phyloP scores from a whole-genome alignment of 2,797 vertebrate genomes.

The Serranus cabrilla region DNA sequence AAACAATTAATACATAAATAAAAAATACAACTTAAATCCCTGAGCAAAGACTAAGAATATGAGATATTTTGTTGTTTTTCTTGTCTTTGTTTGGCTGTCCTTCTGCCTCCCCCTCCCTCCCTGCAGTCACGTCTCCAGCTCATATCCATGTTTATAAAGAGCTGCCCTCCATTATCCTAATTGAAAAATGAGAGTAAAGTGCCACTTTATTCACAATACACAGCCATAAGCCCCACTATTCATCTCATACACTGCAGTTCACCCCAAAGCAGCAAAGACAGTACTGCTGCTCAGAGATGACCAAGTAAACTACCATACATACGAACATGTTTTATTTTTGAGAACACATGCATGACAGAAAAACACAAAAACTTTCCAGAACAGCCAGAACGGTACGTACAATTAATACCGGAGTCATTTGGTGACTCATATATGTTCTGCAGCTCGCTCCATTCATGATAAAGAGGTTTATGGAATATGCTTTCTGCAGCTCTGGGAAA shows the following conservation, averaged over 20 bases:
- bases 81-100: slow-evolving; percentile 17
- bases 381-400: slow-evolving; percentile 11
- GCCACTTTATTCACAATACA: slow-evolving; percentile 69
- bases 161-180: slow-evolving; percentile 73
- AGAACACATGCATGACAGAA: neutral
- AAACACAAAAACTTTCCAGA: slow-evolving; percentile 29
- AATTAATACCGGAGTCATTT: slow-evolving; percentile 11
- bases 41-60: neutral
- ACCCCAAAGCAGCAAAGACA: slow-evolving; percentile 6
- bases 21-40: too few relatives aligned
- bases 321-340: neutral
- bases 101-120: neutral
- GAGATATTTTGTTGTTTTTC: neutral
- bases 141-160: slow-evolving; percentile 74
- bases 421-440: slow-evolving; percentile 38
- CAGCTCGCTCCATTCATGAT: slow-evolving; percentile 9
- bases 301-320: neutral
- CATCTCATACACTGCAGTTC: slow-evolving; percentile 43
- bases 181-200: slow-evolving; percentile 77
- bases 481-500: slow-evolving; percentile 36
- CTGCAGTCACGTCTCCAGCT: slow-evolving; percentile 52
- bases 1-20: too few relatives aligned
- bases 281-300: slow-evolving; percentile 8
- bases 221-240: slow-evolving; percentile 49
- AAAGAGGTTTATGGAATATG: slow-evolving; percentile 41